These are phyloP conservation scores for Tortrix viridana DNA, from an alignment of 2,888 invertebrate species.

Conservation along the genomic window DNA sequence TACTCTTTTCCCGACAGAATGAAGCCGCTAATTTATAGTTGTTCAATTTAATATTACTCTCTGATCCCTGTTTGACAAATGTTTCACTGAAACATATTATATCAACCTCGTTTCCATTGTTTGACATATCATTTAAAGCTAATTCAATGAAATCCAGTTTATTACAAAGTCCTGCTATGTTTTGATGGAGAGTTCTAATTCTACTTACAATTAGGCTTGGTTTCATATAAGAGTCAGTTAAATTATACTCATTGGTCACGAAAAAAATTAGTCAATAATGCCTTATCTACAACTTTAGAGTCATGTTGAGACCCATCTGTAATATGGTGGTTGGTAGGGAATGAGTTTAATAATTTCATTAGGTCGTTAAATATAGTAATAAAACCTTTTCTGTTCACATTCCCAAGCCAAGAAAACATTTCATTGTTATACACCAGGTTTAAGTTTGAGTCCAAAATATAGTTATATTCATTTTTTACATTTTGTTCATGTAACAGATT, in stretches of 20 bases:
- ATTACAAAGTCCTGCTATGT: too few species aligned
- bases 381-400: conserved; percentile 2
- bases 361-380: background rate
- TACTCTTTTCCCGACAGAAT: background rate
- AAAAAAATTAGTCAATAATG: too few species aligned
- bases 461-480: background rate
- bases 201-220: background rate
- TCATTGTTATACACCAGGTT: background rate
- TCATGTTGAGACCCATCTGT: too few species aligned
- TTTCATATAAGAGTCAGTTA: too few species aligned
- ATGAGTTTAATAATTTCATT: background rate
- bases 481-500: background rate
- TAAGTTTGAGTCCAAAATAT: conserved; percentile 5
- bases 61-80: background rate
- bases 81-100: conserved; percentile 4
- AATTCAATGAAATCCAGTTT: too few species aligned
- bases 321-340: too few species aligned
- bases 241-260: too few species aligned
- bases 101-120: background rate
- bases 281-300: too few species aligned
- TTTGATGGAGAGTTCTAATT: too few species aligned
- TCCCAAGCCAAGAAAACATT: conserved; percentile 5
- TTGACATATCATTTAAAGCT: too few species aligned
- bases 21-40: background rate
- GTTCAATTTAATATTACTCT: background rate